These are phyloP conservation scores for Cheilosia scutellata DNA, from an alignment of 2,888 invertebrate genomes.

Conservation along the genomic window DNA sequence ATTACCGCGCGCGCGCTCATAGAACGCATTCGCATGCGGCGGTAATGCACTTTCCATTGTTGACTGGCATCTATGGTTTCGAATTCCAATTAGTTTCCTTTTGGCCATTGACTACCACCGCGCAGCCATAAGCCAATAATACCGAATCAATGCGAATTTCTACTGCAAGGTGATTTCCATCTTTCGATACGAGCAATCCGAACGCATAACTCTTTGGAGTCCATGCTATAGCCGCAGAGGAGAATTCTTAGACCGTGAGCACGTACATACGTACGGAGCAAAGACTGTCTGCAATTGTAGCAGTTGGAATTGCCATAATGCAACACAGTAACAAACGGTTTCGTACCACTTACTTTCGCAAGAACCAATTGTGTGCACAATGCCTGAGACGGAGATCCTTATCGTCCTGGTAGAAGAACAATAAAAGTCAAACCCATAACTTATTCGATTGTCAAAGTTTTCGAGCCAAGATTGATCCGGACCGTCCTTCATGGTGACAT, in stretches of 20 bases:
- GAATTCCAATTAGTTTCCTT: conserved; percentile 74
- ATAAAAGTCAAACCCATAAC: conserved; percentile 79
- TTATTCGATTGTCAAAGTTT: conserved; percentile 77
- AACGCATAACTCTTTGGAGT: conserved; percentile 65
- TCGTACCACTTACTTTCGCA: conserved; percentile 51
- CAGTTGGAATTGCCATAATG: conserved; percentile 48
- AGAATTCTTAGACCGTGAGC: conserved; percentile 23
- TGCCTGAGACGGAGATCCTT: conserved; percentile 56
- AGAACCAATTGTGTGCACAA: conserved; percentile 61
- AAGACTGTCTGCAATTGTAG: conserved; percentile 45
- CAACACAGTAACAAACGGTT: conserved; percentile 57
- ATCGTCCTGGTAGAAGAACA: conserved; percentile 76
- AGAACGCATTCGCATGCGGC: conserved; percentile 58
- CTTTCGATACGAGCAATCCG: conserved; percentile 68
- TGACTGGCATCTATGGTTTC: conserved; percentile 46
- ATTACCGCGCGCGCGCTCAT: conserved; percentile 51
- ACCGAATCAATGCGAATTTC: conserved; percentile 56
- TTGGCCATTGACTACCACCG: conserved; percentile 51
- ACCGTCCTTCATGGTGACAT: conserved; percentile 71
- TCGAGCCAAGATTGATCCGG: conserved; percentile 77
- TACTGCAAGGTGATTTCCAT: conserved; percentile 68
- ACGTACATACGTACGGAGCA: conserved; percentile 5
- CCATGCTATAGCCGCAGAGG: conserved; percentile 11
- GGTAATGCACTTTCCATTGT: conserved; percentile 63
- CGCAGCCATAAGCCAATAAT: conserved; percentile 41